Conservation (phyloP, 35 echinoderm and acorn worm genomes). For the Eucidaris tribuloides region DNA sequence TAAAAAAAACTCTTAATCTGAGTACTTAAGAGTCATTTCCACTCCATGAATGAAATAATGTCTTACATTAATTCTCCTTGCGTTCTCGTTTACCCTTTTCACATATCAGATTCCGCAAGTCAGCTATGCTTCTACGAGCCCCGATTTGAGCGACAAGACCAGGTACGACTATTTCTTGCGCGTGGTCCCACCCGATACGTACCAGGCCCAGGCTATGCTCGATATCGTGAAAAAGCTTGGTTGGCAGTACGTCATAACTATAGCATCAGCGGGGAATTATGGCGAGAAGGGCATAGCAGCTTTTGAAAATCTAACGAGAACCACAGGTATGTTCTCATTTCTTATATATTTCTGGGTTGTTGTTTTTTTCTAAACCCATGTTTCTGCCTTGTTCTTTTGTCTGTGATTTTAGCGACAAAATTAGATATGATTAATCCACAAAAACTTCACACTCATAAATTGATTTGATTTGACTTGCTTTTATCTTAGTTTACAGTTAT, state of each 20-base stretch:
- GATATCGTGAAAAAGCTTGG: constrained; percentile 75
- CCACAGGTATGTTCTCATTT: constrained; percentile 49
- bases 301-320: constrained; percentile 81
- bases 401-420: no score
- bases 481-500: no score
- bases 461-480: not conserved
- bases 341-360: not conserved
- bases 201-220: constrained; percentile 95
- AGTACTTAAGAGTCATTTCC: not conserved
- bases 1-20: not conserved
- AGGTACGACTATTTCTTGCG: constrained; percentile 90
- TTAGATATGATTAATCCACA: no score
- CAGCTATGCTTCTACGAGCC: constrained; percentile 95
- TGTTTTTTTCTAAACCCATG: no score
- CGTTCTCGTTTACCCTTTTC: not conserved
- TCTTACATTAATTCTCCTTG: not conserved
- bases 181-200: constrained; percentile 92
- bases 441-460: no score
- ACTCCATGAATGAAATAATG: not conserved
- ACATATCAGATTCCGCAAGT: constrained; percentile 87
- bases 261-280: constrained; percentile 86
- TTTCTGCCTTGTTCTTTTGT: no score
- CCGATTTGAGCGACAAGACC: constrained; percentile 93
- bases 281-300: constrained; percentile 92
- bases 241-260: constrained; percentile 87